phyloP scores from a whole-genome alignment of 2,888 invertebrate genomes.

The Vesta saturnalis region DNA sequence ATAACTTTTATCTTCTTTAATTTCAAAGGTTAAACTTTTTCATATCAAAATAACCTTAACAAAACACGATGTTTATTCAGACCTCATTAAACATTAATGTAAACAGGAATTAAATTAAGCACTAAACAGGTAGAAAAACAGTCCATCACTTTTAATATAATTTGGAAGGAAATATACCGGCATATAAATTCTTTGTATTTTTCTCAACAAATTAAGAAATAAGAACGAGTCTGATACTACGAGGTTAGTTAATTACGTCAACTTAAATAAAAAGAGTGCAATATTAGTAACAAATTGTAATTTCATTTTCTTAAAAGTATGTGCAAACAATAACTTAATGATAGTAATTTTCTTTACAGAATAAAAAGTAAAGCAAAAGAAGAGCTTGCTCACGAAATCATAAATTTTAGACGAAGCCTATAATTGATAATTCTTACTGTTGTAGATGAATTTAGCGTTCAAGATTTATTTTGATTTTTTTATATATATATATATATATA shows the following conservation, averaged over 20 bases:
- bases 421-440: constrained; percentile 19
- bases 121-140: background rate
- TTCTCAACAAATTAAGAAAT: background rate
- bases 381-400: constrained; percentile 20
- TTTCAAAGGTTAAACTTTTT: background rate
- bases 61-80: too few species aligned
- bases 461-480: constrained; percentile 17
- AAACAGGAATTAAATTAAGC: background rate
- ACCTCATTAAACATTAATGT: background rate
- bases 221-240: too few species aligned
- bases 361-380: constrained; percentile 6
- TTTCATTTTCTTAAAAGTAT: too few species aligned
- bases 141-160: background rate
- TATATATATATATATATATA: too few species aligned
- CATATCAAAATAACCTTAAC: background rate
- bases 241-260: too few species aligned
- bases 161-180: background rate
- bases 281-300: too few species aligned
- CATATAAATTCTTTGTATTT: too few species aligned
- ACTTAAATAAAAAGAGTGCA: too few species aligned
- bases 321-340: constrained; percentile 3
- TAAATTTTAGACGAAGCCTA: constrained; percentile 25
- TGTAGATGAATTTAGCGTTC: constrained; percentile 22
- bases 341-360: constrained; percentile 3
- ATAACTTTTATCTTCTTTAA: too few species aligned